phyloP scores from a whole-genome alignment of 1,140 invertebrate genomes.

The Leguminivora glycinivorella region DNA sequence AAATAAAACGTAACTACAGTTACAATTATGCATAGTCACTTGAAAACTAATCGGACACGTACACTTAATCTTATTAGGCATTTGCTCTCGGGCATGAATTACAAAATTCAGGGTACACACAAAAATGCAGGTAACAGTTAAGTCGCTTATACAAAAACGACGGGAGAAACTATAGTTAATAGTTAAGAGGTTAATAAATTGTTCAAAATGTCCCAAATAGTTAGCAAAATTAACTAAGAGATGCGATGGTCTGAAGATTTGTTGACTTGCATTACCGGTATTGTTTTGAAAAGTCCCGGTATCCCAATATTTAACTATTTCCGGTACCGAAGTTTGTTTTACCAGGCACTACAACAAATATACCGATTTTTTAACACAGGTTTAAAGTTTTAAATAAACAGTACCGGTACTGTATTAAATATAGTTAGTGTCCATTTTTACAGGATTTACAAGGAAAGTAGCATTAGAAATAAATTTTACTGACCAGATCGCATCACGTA shows the following conservation, averaged over 20 bases:
- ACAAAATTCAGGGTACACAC: conserved; percentile 5
- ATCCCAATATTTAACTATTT: neutral
- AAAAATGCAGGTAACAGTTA: conserved; percentile 12
- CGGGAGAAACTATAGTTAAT: conserved; percentile 1
- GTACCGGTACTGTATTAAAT: neutral
- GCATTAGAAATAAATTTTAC: neutral
- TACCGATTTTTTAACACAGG: too few species aligned
- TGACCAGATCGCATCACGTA: conserved; percentile 20
- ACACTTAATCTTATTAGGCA: conserved; percentile 54
- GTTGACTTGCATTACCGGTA: neutral
- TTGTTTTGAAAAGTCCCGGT: neutral
- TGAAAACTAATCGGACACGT: conserved; percentile 48
- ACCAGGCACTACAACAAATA: too few species aligned
- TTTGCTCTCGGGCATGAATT: conserved; percentile 39
- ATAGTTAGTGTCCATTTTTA: neutral
- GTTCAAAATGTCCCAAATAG: neutral
- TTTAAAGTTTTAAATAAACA: neutral
- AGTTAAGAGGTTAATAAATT: neutral
- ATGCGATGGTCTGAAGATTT: conserved; percentile 7
- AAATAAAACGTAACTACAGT: conserved; percentile 40
- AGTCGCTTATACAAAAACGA: conserved; percentile 12
- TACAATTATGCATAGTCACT: conserved; percentile 63
- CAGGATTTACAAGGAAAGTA: neutral
- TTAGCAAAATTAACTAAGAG: conserved; percentile 13
- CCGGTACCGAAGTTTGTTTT: neutral